Evolutionary conservation across 2,888 invertebrate species (phyloP).

Genomic region (Aspidapion aeneum): DNA sequence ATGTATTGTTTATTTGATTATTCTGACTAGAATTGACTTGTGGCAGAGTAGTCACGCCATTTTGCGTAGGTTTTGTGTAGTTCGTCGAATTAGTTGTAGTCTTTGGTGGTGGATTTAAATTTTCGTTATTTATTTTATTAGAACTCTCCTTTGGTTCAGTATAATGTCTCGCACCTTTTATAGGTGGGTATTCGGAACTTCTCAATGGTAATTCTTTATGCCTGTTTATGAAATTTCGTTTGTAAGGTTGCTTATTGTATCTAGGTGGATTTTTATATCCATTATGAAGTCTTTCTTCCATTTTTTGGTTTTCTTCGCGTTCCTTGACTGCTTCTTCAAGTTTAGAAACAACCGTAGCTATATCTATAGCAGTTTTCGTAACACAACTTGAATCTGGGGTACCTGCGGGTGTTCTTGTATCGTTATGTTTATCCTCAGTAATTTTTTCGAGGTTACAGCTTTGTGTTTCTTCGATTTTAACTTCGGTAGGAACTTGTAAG

Average conservation of each 20-base stretch:
- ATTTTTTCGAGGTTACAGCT: conserved; percentile 15
- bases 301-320: conserved; percentile 31
- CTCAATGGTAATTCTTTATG: conserved; percentile 6
- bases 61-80: not conserved
- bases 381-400: conserved; percentile 22
- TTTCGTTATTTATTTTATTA: too few species aligned
- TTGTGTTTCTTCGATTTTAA: conserved; percentile 21
- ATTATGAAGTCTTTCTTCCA: conserved; percentile 13
- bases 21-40: not conserved
- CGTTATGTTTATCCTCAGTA: conserved; percentile 11
- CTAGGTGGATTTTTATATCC: conserved; percentile 16
- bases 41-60: not conserved
- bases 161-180: not conserved
- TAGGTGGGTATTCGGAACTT: not conserved
- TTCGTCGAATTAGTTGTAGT: not conserved
- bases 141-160: not conserved
- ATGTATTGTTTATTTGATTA: not conserved
- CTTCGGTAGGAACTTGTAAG: conserved; percentile 19
- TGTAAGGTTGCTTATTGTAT: conserved; percentile 24
- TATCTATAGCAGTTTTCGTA: conserved; percentile 40
- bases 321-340: conserved; percentile 46
- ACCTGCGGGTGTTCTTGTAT: conserved; percentile 20
- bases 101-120: too few species aligned
- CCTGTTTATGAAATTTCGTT: conserved; percentile 28
- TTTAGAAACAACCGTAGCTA: conserved; percentile 46